These are phyloP conservation scores for Habroteleia sp. DNA, from an alignment of 2,888 invertebrate species.

Conservation along the genomic window DNA sequence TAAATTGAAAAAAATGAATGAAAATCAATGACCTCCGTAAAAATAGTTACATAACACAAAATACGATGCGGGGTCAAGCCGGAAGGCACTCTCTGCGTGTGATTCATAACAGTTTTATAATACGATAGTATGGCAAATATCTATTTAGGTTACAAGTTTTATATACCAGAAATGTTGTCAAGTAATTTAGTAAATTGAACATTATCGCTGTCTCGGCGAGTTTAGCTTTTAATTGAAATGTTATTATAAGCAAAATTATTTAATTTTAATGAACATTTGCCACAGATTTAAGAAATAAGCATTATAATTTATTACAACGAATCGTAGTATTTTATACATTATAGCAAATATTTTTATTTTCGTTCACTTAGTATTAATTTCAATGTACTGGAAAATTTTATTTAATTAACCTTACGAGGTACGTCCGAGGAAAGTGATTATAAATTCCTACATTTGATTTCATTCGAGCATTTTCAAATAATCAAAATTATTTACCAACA, in stretches of 20 bases:
- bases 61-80: too few relatives aligned
- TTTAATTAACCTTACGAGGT: conserved; percentile 5
- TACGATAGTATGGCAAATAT: conserved; percentile 23
- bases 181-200: conserved; percentile 16
- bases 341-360: conserved; percentile 5
- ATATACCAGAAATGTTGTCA: background rate
- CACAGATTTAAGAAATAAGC: background rate
- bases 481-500: too few relatives aligned
- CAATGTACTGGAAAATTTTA: background rate
- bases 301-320: conserved; percentile 11
- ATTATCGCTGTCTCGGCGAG: conserved; percentile 1
- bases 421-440: background rate
- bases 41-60: too few relatives aligned
- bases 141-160: conserved; percentile 18
- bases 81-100: too few relatives aligned
- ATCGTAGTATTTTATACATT: conserved; percentile 8
- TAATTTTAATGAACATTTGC: conserved; percentile 18
- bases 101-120: conserved; percentile 26
- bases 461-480: too few relatives aligned
- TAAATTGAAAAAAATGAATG: too few relatives aligned
- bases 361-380: conserved; percentile 6
- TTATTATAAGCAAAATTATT: conserved; percentile 17
- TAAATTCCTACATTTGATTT: too few relatives aligned
- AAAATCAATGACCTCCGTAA: too few relatives aligned
- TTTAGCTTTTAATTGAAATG: conserved; percentile 30